A percentile compares a stretch with the other conserved stretches of the same genome.
Conservation (phyloP, 2,888 invertebrate genomes). For the Hydropsyche betteni region DNA sequence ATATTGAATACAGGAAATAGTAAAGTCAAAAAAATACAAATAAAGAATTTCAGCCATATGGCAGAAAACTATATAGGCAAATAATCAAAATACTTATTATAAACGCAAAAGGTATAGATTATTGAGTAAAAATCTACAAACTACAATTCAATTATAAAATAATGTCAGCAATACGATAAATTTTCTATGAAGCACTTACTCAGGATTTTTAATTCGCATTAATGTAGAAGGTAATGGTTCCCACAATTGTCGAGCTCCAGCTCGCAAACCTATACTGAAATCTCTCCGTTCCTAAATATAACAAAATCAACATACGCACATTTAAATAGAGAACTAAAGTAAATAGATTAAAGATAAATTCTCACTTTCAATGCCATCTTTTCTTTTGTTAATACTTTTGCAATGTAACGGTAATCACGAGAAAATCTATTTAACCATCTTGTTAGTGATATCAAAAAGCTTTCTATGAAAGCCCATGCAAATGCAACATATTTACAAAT, state of each 20-base stretch:
- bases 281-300: conserved; percentile 72
- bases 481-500: conserved; percentile 61
- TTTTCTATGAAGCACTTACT: conserved; percentile 56
- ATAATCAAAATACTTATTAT: conserved; percentile 22
- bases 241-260: conserved; percentile 74
- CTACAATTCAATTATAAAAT: neutral
- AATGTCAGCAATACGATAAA: neutral
- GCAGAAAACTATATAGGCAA: neutral
- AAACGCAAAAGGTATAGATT: no score
- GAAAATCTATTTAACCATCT: conserved; percentile 87
- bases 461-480: conserved; percentile 77
- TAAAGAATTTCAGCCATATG: no score
- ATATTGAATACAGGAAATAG: no score
- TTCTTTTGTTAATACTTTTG: conserved; percentile 86
- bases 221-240: conserved; percentile 62
- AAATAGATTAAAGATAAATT: neutral
- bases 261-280: conserved; percentile 72
- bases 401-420: conserved; percentile 93
- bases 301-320: conserved; percentile 43
- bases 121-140: neutral
- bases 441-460: conserved; percentile 83
- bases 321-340: conserved; percentile 28
- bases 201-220: conserved; percentile 53
- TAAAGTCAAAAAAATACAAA: no score
- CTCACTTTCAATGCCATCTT: conserved; percentile 86